These are phyloP conservation scores for Leptopilina boulardi DNA, from an alignment of 1,140 invertebrate genomes.

Conservation along the genomic window DNA sequence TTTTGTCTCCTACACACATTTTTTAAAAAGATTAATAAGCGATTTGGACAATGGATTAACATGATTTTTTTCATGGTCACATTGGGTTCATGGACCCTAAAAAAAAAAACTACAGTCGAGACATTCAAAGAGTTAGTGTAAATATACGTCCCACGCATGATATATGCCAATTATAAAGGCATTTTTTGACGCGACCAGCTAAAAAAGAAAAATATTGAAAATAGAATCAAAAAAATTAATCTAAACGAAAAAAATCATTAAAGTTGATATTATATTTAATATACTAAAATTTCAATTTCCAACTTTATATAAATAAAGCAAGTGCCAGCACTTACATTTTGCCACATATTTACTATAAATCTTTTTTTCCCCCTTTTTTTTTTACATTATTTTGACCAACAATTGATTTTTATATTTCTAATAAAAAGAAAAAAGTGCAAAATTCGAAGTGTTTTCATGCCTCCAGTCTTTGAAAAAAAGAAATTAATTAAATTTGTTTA, in stretches of 20 bases:
- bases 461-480: background rate
- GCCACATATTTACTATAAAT: slow-evolving; percentile 9
- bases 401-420: background rate
- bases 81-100: background rate
- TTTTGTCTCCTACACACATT: background rate
- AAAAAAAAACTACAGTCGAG: background rate
- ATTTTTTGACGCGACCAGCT: background rate
- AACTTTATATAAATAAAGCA: background rate
- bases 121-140: background rate
- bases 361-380: no score
- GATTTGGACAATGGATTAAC: background rate
- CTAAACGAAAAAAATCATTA: no score
- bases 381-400: background rate
- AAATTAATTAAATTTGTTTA: no score
- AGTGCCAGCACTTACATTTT: slow-evolving; percentile 20
- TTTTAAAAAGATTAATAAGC: background rate
- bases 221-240: background rate
- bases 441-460: background rate
- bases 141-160: background rate
- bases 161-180: no score
- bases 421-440: slow-evolving; percentile 4
- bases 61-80: background rate
- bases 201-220: background rate
- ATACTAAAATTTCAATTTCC: background rate
- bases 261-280: no score